Evolutionary conservation across 2,797 vertebrate species (phyloP).

Genomic region (Danio tinwini): DNA sequence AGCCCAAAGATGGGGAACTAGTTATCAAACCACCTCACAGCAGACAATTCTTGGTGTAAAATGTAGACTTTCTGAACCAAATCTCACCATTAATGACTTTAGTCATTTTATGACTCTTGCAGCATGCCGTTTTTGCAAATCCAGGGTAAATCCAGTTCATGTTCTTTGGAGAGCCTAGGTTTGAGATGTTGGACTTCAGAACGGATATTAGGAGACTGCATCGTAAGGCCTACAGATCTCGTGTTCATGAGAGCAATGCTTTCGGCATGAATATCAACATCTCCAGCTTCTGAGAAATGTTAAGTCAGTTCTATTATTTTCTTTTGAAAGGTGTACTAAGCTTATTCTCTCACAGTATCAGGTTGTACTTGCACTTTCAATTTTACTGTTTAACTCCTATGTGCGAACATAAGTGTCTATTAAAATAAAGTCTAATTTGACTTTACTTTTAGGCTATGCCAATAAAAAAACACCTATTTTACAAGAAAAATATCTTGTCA

Average conservation of each 20-base stretch:
- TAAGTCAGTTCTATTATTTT: conserved; percentile 3
- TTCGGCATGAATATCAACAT: background rate
- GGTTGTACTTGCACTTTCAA: background rate
- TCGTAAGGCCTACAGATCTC: too few species aligned
- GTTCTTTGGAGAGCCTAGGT: background rate
- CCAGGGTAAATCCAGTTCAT: background rate
- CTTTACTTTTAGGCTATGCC: too few species aligned
- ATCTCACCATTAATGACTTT: conserved; percentile 59
- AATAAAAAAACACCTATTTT: too few species aligned
- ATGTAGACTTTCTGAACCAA: conserved; percentile 54
- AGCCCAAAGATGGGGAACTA: conserved; percentile 61
- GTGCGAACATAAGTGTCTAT: too few species aligned
- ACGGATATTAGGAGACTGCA: conserved; percentile 1
- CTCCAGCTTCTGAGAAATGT: conserved; percentile 12
- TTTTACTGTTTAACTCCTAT: too few species aligned
- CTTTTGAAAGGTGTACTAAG: background rate
- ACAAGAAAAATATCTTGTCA: too few species aligned
- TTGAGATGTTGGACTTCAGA: background rate
- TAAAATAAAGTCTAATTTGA: too few species aligned
- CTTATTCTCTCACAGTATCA: conserved; percentile 15
- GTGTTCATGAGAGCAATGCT: background rate
- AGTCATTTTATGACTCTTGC: conserved; percentile 27
- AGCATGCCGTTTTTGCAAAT: background rate
- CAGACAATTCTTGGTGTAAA: conserved; percentile 68
- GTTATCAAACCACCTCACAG: conserved; percentile 72